Conservation (phyloP, 2,888 invertebrate species). For the Heliconius ethilla region DNA sequence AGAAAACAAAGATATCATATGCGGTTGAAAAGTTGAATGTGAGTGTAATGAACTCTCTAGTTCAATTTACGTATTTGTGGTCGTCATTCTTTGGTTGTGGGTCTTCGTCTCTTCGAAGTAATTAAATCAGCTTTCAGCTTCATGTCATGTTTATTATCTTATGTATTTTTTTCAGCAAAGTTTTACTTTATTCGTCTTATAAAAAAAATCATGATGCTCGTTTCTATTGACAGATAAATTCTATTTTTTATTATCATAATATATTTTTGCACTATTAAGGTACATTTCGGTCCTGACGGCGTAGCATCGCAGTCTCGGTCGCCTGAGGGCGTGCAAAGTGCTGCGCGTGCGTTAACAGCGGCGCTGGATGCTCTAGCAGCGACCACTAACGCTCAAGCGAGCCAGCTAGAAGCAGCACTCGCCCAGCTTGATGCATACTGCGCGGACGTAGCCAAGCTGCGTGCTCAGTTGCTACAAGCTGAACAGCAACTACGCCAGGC, state of each 20-base stretch:
- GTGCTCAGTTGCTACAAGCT: slow-evolving; percentile 91
- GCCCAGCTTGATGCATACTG: slow-evolving; percentile 93
- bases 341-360: slow-evolving; percentile 85
- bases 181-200: not conserved
- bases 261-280: slow-evolving; percentile 70
- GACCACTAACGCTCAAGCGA: slow-evolving; percentile 84
- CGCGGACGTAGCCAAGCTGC: slow-evolving; percentile 91
- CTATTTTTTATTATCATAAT: not conserved
- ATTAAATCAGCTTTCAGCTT: not conserved
- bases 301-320: slow-evolving; percentile 89
- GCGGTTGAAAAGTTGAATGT: slow-evolving; percentile 95
- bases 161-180: not conserved
- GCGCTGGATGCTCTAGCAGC: slow-evolving; percentile 86
- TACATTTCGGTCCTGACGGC: slow-evolving; percentile 93
- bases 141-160: not conserved
- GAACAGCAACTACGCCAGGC: slow-evolving; percentile 93
- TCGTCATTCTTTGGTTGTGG: not conserved
- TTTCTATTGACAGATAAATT: not conserved
- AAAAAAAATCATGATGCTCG: no score
- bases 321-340: slow-evolving; percentile 86
- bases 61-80: not conserved
- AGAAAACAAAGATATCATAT: slow-evolving; percentile 93
- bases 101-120: not conserved
- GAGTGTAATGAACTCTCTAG: slow-evolving; percentile 56
- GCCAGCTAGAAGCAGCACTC: slow-evolving; percentile 87